Evolutionary conservation across 1,140 invertebrate genomes (phyloP).

Genomic region (Aphidius ervi): DNA sequence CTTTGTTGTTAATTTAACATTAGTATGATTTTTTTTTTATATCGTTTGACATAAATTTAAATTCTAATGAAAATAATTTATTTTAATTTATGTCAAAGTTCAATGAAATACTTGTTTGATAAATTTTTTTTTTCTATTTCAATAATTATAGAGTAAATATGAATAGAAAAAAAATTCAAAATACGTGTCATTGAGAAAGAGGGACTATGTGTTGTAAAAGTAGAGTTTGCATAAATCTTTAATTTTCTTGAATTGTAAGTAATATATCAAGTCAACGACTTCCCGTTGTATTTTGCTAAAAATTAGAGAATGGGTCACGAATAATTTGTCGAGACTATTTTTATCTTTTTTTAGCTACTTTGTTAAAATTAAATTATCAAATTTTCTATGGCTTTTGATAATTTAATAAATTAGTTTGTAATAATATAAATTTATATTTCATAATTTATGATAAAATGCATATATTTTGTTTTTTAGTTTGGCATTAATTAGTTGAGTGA

Average conservation of each 20-base stretch:
- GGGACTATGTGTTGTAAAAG: neutral
- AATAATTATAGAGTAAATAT: too few species aligned
- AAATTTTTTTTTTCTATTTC: too few species aligned
- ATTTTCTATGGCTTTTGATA: too few species aligned
- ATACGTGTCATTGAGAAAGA: too few species aligned
- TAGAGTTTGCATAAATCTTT: neutral
- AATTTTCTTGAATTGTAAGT: neutral
- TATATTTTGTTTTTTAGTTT: neutral
- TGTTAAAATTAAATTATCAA: neutral
- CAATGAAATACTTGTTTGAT: too few species aligned
- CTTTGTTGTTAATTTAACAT: too few species aligned
- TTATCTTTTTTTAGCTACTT: neutral
- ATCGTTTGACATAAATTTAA: too few species aligned
- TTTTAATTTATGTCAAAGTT: too few species aligned
- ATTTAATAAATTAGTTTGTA: too few species aligned
- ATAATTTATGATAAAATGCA: neutral
- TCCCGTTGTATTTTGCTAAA: neutral
- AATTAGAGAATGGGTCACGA: neutral
- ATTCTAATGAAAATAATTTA: too few species aligned
- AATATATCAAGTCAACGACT: neutral
- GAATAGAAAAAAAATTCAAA: too few species aligned
- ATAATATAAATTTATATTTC: neutral
- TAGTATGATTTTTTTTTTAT: too few species aligned
- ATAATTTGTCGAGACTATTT: neutral
- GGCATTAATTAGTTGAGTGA: slow-evolving; percentile 1